Evolutionary conservation across 1,140 invertebrate species (phyloP), one percentile per base, ranked within the genome.

Genomic region (Hylaeus volcanicus): DNA sequence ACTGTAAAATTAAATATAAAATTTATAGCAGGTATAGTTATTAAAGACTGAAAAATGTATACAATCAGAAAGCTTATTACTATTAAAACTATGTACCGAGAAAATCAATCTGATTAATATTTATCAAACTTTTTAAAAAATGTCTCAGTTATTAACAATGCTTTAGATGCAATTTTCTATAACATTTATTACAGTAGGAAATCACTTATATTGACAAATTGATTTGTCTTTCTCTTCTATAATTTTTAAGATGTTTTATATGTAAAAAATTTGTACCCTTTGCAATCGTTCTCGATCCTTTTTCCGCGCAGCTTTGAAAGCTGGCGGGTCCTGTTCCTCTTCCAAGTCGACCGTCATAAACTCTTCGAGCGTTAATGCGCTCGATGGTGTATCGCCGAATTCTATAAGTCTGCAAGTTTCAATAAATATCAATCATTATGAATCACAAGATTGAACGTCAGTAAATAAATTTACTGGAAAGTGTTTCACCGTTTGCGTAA

Each of bases 291-390:
- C 97, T 74, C 96, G 96, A 90, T 98, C 97, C 88, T 97, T 97
- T 90, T 96, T 96, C 65, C 98, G 94, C 0, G 98, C 97, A 5
- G 96, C 96, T 93, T 97, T 98, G 90, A 98, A 99, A 0, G 97
- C 97, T 0, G 98, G 98, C 45, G 99, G 99, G 94, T 99, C 98
- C 90, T 98, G 97, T 89, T 99, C 98, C 88, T 99, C 98, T 91
- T 99, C 98, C 71, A 99, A 94, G 93, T 99, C 98, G 5, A 99
- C 97, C 1, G 96, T 97, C 96, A 99, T 98, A 90, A 99, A 99
- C 94, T 99, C 98, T 83, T 99, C 98, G 8, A 99, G 70, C 12
- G 98, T 99, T 41, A 99, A 93, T 58, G 94, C 94, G 82, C 93
- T 93, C 1, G 90, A 98, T 0, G 98, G 98, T 1, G 99, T 99